Evolutionary conservation across 2,113 vertebrate genomes (phyloP), one percentile per base, ranked within the genome.

Genomic region (Pseudorhombus dupliciocellatus): DNA sequence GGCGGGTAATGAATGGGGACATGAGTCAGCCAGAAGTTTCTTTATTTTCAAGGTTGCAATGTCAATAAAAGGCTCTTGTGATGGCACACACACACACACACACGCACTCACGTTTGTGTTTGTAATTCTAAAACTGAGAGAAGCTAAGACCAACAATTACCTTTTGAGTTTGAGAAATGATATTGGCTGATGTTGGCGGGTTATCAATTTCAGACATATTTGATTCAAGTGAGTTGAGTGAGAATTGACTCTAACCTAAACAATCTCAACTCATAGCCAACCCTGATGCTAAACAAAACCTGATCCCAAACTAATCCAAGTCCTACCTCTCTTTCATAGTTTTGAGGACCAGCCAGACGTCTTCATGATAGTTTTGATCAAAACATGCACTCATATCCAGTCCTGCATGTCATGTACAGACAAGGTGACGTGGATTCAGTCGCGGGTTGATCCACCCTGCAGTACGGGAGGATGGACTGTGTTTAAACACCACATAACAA

Each of bases 1-100:
- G 84, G 64, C 58, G 69, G 75, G 62, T 85, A 90, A 90, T 90
- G 77, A 88, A 87, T 81, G 75, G 75, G 63, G 73, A 82, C 66
- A 73, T 25, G 75, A 70, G 76, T 79, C 69, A 66, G 71, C 67
- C 79, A 72, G 85, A 91, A 84, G 77, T 87, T 85, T 87, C n/a
- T 82, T 62, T 83, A 59, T 84, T 90, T 79, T 73, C 70, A 68
- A 86, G 78, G 84, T 75, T 73, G 71, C 80, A 67, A 77, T 88
- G 69, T 76, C 70, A 87, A 73, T 89, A 82, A 82, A 80, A 75
- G 5, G 28, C 68, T 84, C 69, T 48, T 71, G 60, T n/a, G 2
- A n/a, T 50, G 46, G 20, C 40, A 58, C 16, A 44, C 40, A 30
- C 25, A 21, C 31, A 24, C 70, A 40, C 51, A 26, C 4, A 42